Percentiles rank a stretch among this genome's conserved stretches.
Conservation (phyloP, 2,888 invertebrate species). For the Chydorus sphaericus region DNA sequence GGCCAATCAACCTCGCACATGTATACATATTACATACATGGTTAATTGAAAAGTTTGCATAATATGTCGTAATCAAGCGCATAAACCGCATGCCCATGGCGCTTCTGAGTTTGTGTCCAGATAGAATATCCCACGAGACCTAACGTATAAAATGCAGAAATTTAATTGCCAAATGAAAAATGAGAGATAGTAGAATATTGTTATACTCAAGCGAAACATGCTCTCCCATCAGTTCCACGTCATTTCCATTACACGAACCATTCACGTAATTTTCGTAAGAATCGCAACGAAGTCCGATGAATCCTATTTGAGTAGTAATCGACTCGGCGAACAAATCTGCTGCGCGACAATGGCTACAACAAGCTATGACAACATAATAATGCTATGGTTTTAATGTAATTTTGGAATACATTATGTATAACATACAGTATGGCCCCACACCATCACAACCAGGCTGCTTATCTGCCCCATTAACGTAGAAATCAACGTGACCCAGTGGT, state of each 20-base stretch:
- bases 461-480: slow-evolving; percentile 54
- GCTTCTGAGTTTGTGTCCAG: background rate
- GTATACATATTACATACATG: no score
- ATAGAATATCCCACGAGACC: background rate
- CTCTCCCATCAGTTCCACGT: slow-evolving; percentile 5
- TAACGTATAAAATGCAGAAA: background rate
- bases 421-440: no score
- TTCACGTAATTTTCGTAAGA: background rate
- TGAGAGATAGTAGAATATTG: no score
- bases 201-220: background rate
- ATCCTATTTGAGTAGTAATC: slow-evolving; percentile 9
- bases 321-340: slow-evolving; percentile 11
- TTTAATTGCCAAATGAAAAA: no score
- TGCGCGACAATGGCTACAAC: slow-evolving; percentile 3
- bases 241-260: background rate
- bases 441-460: slow-evolving; percentile 48
- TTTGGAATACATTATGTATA: no score
- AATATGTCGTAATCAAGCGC: no score
- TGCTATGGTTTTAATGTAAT: background rate
- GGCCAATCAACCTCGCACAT: no score
- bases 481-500: slow-evolving; percentile 50
- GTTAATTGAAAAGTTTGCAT: no score
- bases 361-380: background rate
- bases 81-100: background rate
- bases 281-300: slow-evolving; percentile 3